Evolutionary conservation across 2,113 vertebrate genomes (phyloP), one percentile per base, ranked within the genome.

Genomic region (Macquaria ambigua): DNA sequence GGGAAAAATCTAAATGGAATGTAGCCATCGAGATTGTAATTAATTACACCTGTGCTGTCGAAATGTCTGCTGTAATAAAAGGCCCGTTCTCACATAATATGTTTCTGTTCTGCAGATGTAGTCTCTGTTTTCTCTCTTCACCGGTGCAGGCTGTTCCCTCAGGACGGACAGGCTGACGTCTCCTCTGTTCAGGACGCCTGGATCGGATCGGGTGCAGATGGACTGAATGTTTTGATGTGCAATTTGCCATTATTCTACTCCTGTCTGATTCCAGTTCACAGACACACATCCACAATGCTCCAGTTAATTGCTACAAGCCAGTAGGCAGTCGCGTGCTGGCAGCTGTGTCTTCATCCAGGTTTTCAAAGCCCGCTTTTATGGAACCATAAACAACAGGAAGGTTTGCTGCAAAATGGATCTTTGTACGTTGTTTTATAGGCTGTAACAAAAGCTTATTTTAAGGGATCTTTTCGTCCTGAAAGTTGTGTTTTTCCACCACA

Each of bases 241-340:
- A 75, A 69, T 83, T 74, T 80, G 58, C 62, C n/a, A 7, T 84
- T 70, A 46, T 81, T 53, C 50, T 67, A 1, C 84, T 67, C 41
- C 77, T n/a, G 73, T 81, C 73, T 86, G 73, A 81, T 77, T 77
- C 34, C 67, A 28, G 77, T 63, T 83, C 83, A 76, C 52, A 79
- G 34, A 79, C 83, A 61, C 58, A 31, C 59, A 23, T 79, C 59
- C 61, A 79, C 83, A 85, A 88, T 82, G 70, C 79, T 85, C 31
- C 61, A 58, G 72, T 50, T 79, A 80, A 83, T 83, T 80, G 72
- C 61, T 75, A n/a, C 70, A 70, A 58, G 79, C 74, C 74, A 21
- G 78, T 12, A 61, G n/a, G 81, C 76, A 53, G 72, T 31, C 43
- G 1, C 53, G 6, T 12, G 41, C 73, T 50, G 67, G 73, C 82